These are phyloP conservation scores for Eristalis arbustorum DNA, from an alignment of 2,888 invertebrate genomes.

Conservation along the genomic window DNA sequence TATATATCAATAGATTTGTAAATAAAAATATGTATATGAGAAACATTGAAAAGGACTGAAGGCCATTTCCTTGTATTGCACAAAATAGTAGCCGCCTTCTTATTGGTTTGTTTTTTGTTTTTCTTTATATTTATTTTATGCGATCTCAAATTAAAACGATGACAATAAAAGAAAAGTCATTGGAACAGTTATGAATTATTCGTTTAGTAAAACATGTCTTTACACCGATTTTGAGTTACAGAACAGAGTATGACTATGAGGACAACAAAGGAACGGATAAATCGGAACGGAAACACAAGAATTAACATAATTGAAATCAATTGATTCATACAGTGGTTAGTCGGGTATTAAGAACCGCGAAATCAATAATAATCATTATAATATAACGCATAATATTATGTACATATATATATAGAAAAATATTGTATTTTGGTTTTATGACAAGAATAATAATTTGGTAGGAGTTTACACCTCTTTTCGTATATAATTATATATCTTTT, in stretches of 20 bases:
- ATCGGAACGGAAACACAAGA: background rate
- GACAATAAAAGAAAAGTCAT: constrained; percentile 19
- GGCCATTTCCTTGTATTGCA: constrained; percentile 23
- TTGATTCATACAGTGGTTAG: constrained; percentile 29
- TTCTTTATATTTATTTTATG: constrained; percentile 24
- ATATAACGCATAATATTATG: constrained; percentile 63
- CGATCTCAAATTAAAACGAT: background rate
- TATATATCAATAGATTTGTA: constrained; percentile 8
- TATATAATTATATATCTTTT: constrained; percentile 38
- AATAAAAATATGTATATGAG: constrained; percentile 15
- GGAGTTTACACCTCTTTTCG: constrained; percentile 68
- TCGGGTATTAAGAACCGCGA: constrained; percentile 20
- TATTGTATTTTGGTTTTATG: constrained; percentile 70
- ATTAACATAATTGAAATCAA: constrained; percentile 26
- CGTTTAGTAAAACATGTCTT: constrained; percentile 34
- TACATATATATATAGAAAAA: constrained; percentile 68
- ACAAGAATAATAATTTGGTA: constrained; percentile 71
- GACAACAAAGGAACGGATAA: constrained; percentile 10
- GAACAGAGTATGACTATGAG: constrained; percentile 43
- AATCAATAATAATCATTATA: constrained; percentile 58
- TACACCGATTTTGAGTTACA: constrained; percentile 64
- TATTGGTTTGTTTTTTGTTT: background rate
- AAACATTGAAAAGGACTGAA: constrained; percentile 17
- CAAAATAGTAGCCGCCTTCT: constrained; percentile 12
- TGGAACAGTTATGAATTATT: constrained; percentile 13